Conservation (phyloP, 1,140 invertebrate species). For the Popillia japonica region DNA sequence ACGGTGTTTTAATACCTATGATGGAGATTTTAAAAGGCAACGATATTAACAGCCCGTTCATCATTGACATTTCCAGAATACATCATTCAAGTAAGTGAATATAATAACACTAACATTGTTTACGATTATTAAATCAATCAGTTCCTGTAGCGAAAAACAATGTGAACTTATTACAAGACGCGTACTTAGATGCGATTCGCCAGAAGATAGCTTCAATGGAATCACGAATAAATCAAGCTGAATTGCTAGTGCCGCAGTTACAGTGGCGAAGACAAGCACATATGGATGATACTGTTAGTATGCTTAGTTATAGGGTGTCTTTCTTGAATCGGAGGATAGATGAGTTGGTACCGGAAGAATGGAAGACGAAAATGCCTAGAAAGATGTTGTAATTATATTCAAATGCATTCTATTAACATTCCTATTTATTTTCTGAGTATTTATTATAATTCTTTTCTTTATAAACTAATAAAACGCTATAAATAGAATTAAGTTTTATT, state of each 20-base stretch:
- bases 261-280: constrained; percentile 56
- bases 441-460: no score
- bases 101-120: neutral
- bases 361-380: constrained; percentile 52
- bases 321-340: constrained; percentile 58
- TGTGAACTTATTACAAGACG: constrained; percentile 56
- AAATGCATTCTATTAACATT: no score
- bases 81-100: constrained; percentile 39
- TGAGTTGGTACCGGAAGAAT: constrained; percentile 56
- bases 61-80: constrained; percentile 46
- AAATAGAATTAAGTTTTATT: neutral
- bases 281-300: constrained; percentile 56
- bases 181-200: constrained; percentile 58
- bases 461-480: neutral
- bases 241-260: constrained; percentile 56
- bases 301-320: constrained; percentile 53
- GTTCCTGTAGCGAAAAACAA: constrained; percentile 48
- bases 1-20: constrained; percentile 54
- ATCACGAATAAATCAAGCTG: constrained; percentile 54
- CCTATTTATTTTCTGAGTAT: no score
- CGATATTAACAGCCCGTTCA: constrained; percentile 41
- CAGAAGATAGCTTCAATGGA: constrained; percentile 56
- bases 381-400: constrained; percentile 43
- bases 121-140: constrained; percentile 39
- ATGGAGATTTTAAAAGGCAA: constrained; percentile 52